Base-by-base conservation (phyloP, 2,113 vertebrate species). In the Sprattus sprattus region DNA sequence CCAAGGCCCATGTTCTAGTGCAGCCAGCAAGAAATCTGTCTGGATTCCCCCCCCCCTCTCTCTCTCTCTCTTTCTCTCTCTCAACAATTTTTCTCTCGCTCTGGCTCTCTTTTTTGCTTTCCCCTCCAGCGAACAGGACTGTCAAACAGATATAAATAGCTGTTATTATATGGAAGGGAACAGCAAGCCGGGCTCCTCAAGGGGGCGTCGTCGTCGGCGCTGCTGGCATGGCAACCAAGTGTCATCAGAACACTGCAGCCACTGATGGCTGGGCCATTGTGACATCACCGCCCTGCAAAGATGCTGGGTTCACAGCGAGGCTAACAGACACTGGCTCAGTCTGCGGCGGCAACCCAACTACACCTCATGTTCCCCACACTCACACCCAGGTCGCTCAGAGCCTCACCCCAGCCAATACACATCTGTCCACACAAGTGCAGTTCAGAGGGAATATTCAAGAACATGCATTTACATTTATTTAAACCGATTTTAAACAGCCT, bases 91-190 rank as follows among this genome's bases (percentile, higher is more conserved):
- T 52, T 64, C 82, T 82, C n/a, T n/a, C n/a, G n/a, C n/a, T n/a
- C n/a, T 39, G 1, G 39, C 83, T 39, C 46, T 52, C 47, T 22
- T 84, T 54, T 84, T 82, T 83, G 46, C 50, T 81, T 89, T 88
- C 83, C 85, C 87, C 91, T 88, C 86, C 88, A 87, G 88, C 85
- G 88, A 88, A 91, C 85, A 90, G 84, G 86, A 82, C 86, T 83
- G 87, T 92, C 93, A 92, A 94, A 89, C 89, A 91, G 89, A 91
- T 93, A 92, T 86, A 91, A 94, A 93, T 91, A 92, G 92, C 90
- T 90, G 91, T 92, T 92, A 94, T 92, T 91, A 91, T 89, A 88
- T 92, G 88, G 90, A 89, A 84, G 89, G 89, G 89, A 91, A 93
- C 89, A 93, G 89, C 91, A 90, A 86, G 88, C 87, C 89, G 82